Percentiles rank a stretch among this genome's conserved stretches.
Conservation (phyloP, 2,888 invertebrate species). For the Helleia helle region DNA sequence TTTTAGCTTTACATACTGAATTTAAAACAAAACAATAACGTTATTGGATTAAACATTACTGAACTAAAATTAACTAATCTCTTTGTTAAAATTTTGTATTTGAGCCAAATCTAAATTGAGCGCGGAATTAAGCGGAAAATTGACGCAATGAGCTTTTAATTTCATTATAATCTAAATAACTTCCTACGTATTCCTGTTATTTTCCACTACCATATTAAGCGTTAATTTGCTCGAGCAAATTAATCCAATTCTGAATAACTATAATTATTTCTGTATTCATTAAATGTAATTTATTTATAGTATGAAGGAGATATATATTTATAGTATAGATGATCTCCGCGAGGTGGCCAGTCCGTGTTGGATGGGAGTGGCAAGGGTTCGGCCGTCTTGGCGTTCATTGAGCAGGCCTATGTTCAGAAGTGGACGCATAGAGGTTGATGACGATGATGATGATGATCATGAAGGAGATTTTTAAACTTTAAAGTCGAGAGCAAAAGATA, state of each 20-base stretch:
- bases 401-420: too few species aligned
- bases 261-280: background rate
- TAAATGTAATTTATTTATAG: too few species aligned
- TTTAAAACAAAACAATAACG: background rate
- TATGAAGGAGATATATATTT: too few species aligned
- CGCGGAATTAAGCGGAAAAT: constrained; percentile 33
- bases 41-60: background rate
- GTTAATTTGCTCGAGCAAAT: constrained; percentile 1
- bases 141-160: constrained; percentile 21
- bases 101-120: constrained; percentile 39
- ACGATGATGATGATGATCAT: too few species aligned
- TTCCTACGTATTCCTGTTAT: background rate
- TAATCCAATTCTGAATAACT: constrained; percentile 8
- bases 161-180: constrained; percentile 8
- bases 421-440: too few species aligned
- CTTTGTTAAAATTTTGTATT: constrained; percentile 54
- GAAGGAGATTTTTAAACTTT: too few species aligned
- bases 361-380: too few species aligned
- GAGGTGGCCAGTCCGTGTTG: too few species aligned
- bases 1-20: too few species aligned
- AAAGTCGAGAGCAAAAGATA: too few species aligned
- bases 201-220: background rate
- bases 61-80: constrained; percentile 31
- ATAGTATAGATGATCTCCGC: too few species aligned
- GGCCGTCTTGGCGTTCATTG: too few species aligned